These are phyloP conservation scores for Pseudobourletiella spinata DNA, from an alignment of 1,140 invertebrate genomes.

Conservation along the genomic window DNA sequence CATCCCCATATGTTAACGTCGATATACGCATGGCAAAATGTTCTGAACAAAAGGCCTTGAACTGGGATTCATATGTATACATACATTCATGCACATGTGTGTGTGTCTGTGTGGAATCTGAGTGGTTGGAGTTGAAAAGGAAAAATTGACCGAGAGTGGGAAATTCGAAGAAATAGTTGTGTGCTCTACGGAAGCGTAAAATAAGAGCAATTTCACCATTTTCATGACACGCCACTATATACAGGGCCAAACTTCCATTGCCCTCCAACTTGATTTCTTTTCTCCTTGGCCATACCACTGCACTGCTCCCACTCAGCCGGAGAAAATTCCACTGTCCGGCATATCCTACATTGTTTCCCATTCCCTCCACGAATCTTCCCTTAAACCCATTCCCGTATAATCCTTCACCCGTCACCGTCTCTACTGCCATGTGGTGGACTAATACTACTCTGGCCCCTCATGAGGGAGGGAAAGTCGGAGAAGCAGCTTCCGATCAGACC, in stretches of 20 bases:
- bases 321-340: no score
- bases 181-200: conserved; percentile 4
- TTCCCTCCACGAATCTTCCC: not conserved
- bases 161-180: conserved; percentile 1
- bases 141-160: conserved; percentile 5
- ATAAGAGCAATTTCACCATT: conserved; percentile 13
- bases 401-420: not conserved
- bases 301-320: no score
- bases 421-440: no score
- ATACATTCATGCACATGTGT: not conserved
- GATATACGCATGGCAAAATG: no score
- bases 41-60: no score
- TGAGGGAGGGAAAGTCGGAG: no score
- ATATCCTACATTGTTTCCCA: not conserved
- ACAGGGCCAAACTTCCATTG: not conserved
- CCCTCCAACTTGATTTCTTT: not conserved
- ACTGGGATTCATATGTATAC: not conserved
- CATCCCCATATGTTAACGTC: no score
- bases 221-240: conserved; percentile 4
- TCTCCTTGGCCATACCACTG: no score
- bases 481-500: not conserved
- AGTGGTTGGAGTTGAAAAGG: not conserved
- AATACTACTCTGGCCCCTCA: no score
- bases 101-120: not conserved
- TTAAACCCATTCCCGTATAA: not conserved